These are phyloP conservation scores for Holacanthella duospinosa DNA, from an alignment of 2,888 invertebrate genomes.

Conservation along the genomic window DNA sequence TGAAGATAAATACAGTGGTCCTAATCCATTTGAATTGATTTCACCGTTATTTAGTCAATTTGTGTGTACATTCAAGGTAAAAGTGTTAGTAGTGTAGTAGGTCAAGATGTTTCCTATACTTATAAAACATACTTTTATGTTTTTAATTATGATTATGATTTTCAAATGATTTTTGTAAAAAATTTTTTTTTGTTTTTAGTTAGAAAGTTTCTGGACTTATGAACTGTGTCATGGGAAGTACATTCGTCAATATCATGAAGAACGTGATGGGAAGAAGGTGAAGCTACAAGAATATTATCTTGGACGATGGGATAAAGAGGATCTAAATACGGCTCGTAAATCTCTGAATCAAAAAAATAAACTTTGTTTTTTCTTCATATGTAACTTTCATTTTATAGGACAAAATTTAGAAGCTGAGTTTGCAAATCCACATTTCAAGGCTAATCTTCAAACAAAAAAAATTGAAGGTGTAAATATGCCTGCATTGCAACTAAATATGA, in stretches of 20 bases:
- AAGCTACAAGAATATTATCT: slow-evolving; percentile 75
- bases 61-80: slow-evolving; percentile 67
- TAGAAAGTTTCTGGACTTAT: slow-evolving; percentile 92
- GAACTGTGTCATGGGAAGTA: slow-evolving; percentile 88
- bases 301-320: slow-evolving; percentile 62
- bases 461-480: slow-evolving; percentile 66
- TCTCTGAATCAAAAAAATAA: slow-evolving; percentile 3
- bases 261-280: slow-evolving; percentile 73
- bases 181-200: slow-evolving; percentile 39
- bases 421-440: slow-evolving; percentile 28
- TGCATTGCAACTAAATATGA: slow-evolving; percentile 68
- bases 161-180: background rate
- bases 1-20: slow-evolving; percentile 57
- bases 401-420: slow-evolving; percentile 35
- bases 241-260: slow-evolving; percentile 91
- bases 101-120: too few relatives aligned
- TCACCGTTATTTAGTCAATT: slow-evolving; percentile 64
- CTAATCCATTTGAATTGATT: slow-evolving; percentile 65
- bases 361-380: background rate
- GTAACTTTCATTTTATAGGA: slow-evolving; percentile 23
- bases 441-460: slow-evolving; percentile 18
- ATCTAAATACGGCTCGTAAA: slow-evolving; percentile 48
- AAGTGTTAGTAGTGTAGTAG: too few relatives aligned
- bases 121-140: too few relatives aligned
- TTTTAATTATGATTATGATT: too few relatives aligned